phyloP scores from a whole-genome alignment of 2,888 invertebrate genomes.

The Drosophila austrosaltans region DNA sequence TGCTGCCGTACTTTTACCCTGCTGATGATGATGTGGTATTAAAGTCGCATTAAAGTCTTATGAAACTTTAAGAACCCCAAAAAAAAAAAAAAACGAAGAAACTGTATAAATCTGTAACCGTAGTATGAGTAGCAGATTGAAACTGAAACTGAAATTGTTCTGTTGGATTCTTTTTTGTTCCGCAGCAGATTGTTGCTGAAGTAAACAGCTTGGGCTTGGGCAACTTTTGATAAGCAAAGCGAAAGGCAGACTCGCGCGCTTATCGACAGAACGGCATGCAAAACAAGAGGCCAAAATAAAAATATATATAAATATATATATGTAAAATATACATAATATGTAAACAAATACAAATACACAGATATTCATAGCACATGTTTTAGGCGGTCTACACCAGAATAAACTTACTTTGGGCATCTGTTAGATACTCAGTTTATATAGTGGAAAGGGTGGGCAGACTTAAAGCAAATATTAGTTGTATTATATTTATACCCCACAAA shows the following conservation, averaged over 20 bases:
- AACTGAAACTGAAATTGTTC: constrained; percentile 31
- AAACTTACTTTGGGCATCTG: constrained; percentile 46
- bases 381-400: constrained; percentile 62
- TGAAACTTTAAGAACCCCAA: constrained; percentile 49
- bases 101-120: neutral
- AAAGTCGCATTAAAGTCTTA: constrained; percentile 74
- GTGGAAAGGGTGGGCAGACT: too few relatives aligned
- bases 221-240: constrained; percentile 71
- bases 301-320: constrained; percentile 39
- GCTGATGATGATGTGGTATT: constrained; percentile 53
- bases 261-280: constrained; percentile 61
- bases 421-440: constrained; percentile 30
- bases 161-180: constrained; percentile 2
- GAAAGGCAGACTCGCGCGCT: constrained; percentile 36
- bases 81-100: neutral
- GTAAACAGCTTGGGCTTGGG: constrained; percentile 71
- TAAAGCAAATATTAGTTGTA: too few relatives aligned
- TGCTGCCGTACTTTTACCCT: constrained; percentile 10
- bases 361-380: constrained; percentile 57
- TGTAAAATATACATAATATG: constrained; percentile 58
- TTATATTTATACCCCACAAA: neutral
- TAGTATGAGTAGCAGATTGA: constrained; percentile 32
- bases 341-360: constrained; percentile 56
- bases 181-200: constrained; percentile 72
- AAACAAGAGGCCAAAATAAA: constrained; percentile 61